phyloP scores from a whole-genome alignment of 2,113 vertebrate species.

The Copsychus sechellarum region DNA sequence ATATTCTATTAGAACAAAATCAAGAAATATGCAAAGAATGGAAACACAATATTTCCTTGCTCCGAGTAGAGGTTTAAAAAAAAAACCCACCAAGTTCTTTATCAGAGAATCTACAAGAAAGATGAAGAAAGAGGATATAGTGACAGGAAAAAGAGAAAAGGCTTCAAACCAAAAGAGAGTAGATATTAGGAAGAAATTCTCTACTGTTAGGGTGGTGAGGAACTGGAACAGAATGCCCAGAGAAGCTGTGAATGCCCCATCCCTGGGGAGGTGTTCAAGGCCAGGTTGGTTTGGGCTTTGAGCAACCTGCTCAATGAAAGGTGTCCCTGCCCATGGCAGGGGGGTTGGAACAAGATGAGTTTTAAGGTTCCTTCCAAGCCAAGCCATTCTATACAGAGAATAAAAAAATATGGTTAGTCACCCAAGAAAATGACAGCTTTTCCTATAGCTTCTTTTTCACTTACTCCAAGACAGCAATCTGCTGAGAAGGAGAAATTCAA shows the following conservation, averaged over 20 bases:
- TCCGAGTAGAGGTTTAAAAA: not conserved
- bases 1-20: not conserved
- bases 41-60: not conserved
- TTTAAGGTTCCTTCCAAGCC: not conserved
- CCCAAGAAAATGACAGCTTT: not conserved
- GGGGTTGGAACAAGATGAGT: not conserved
- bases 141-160: not conserved
- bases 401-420: not conserved
- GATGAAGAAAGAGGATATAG: not conserved
- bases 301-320: not conserved
- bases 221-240: not conserved
- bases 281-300: not conserved
- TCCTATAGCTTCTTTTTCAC: not conserved
- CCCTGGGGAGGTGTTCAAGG: not conserved
- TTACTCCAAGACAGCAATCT: not conserved
- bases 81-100: not conserved
- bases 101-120: not conserved
- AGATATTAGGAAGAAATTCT: not conserved
- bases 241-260: not conserved
- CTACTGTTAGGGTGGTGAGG: not conserved
- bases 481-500: not conserved
- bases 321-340: not conserved
- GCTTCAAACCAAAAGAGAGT: not conserved
- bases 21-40: slow-evolving; percentile 3
- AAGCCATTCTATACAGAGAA: not conserved